phyloP scores from a whole-genome alignment of 2,888 invertebrate species.

The Theristus sp. region DNA sequence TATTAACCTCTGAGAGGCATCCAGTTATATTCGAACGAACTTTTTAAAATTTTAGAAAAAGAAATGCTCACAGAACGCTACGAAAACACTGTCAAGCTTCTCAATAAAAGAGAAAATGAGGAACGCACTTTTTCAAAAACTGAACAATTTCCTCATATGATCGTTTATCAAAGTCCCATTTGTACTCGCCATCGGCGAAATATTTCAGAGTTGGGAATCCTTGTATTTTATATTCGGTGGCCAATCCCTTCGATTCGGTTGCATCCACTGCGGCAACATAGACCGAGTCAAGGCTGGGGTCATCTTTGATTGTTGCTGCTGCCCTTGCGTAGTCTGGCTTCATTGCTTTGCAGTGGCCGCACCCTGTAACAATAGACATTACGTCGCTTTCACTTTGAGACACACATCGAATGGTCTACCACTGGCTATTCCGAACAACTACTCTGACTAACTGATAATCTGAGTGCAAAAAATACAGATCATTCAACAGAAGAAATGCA shows the following conservation, averaged over 20 bases:
- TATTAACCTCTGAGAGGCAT: too few relatives aligned
- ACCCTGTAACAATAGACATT: constrained; percentile 39
- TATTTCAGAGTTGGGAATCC: constrained; percentile 29
- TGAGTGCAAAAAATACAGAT: too few relatives aligned
- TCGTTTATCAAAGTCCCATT: constrained; percentile 49
- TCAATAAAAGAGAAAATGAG: too few relatives aligned
- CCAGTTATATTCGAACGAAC: too few relatives aligned
- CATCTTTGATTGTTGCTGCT: constrained; percentile 48
- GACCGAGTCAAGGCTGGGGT: constrained; percentile 30
- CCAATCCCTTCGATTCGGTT: constrained; percentile 51
- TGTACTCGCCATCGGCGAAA: background rate
- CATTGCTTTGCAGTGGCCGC: constrained; percentile 67
- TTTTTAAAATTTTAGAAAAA: too few relatives aligned
- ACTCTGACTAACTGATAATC: too few relatives aligned
- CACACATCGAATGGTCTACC: too few relatives aligned
- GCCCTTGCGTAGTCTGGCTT: constrained; percentile 71
- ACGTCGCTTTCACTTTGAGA: too few relatives aligned
- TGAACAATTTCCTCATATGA: constrained; percentile 56
- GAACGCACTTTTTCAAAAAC: constrained; percentile 63
- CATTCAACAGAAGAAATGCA: too few relatives aligned
- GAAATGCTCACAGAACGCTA: too few relatives aligned
- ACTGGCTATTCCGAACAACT: too few relatives aligned
- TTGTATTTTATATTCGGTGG: constrained; percentile 41
- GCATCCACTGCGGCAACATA: constrained; percentile 65
- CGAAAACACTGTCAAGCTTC: too few relatives aligned